Percentiles rank a stretch among this genome's conserved stretches.
phyloP scores from a whole-genome alignment of 2,888 invertebrate species.

The Invenusta paracnida region DNA sequence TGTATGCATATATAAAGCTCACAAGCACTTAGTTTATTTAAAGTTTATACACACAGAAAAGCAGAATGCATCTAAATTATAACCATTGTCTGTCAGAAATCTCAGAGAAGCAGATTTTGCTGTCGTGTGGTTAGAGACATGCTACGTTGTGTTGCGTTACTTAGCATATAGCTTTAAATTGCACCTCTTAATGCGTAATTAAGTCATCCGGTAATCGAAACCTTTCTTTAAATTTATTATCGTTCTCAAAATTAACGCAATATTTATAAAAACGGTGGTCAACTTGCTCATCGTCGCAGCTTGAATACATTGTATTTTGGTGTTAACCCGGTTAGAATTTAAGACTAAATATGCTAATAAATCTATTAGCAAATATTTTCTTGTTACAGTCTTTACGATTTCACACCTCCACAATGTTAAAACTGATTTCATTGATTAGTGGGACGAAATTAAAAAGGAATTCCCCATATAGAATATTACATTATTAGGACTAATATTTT shows the following conservation, averaged over 20 bases:
- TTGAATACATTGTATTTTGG: background rate
- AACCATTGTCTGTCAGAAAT: background rate
- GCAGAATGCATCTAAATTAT: background rate
- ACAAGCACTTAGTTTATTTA: background rate
- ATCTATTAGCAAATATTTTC: background rate
- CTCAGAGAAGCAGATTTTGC: background rate
- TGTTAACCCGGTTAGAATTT: background rate
- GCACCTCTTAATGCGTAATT: background rate
- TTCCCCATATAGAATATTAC: background rate
- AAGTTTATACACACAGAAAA: background rate
- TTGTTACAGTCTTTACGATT: background rate
- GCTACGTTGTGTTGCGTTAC: background rate
- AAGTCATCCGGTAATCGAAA: background rate
- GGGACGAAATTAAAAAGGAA: background rate
- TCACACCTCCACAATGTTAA: background rate
- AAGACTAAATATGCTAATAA: background rate
- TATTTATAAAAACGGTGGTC: background rate
- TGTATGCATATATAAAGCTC: background rate
- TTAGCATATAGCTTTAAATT: background rate
- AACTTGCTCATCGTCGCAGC: background rate
- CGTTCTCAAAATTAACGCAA: background rate
- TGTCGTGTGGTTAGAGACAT: background rate
- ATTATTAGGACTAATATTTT: background rate
- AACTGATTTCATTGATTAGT: background rate
- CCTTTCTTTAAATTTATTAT: background rate